Percentiles rank a stretch among this genome's conserved stretches.
These are phyloP conservation scores for Drosophila punjabiensis DNA, from an alignment of 1,140 invertebrate genomes.

Conservation along the genomic window DNA sequence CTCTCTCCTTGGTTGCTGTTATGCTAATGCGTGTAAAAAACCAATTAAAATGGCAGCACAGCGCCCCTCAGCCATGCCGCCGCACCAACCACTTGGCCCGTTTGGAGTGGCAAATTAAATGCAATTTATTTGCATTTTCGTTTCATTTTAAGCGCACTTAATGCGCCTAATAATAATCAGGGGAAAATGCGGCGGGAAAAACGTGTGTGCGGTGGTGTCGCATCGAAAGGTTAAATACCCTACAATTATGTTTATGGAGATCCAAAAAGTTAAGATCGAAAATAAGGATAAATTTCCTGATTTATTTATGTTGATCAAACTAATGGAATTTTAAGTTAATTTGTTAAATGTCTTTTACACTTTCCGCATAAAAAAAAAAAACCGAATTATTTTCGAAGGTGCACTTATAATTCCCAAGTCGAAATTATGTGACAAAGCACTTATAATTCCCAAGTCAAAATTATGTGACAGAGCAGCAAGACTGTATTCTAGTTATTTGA, in stretches of 20 bases:
- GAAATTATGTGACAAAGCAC: neutral
- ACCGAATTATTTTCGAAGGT: neutral
- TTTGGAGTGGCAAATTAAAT: conserved; percentile 62
- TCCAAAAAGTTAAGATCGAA: no score
- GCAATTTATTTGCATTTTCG: conserved; percentile 75
- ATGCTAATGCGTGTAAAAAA: conserved; percentile 77
- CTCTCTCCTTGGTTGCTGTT: conserved; percentile 42
- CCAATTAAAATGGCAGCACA: conserved; percentile 72
- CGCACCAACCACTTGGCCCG: conserved; percentile 9
- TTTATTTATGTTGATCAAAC: no score
- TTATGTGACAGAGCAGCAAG: neutral
- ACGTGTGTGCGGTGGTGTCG: neutral
- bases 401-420: neutral
- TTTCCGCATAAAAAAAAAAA: neutral
- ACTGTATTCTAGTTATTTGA: neutral
- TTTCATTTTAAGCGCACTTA: conserved; percentile 73
- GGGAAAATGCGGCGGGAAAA: conserved; percentile 21
- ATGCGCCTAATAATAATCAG: conserved; percentile 69
- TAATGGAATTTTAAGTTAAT: neutral
- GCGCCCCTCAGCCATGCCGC: conserved; percentile 31
- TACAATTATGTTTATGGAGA: neutral
- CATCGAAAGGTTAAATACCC: conserved; percentile 9
- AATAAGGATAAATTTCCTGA: neutral
- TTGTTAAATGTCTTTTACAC: neutral
- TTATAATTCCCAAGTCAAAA: neutral